A percentile compares a stretch with the other conserved stretches of the same genome.
Conservation (phyloP, 2,113 vertebrate genomes). For the Cepphus grylle region DNA sequence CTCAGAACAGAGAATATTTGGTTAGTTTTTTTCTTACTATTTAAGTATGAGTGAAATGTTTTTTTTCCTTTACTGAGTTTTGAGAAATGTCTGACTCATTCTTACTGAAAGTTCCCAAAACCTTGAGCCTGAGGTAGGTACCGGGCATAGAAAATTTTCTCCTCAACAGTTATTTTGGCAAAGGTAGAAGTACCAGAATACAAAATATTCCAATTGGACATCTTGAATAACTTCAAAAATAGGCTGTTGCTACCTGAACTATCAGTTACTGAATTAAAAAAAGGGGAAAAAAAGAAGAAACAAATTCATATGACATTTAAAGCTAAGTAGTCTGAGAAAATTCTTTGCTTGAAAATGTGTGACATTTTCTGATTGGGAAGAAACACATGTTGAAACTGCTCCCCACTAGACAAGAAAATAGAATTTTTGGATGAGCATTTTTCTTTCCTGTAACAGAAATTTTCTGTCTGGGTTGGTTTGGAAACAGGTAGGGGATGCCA, state of each 20-base stretch:
- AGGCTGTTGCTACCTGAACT: neutral
- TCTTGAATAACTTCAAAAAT: neutral
- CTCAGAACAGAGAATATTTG: neutral
- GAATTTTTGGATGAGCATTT: neutral
- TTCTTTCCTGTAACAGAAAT: neutral
- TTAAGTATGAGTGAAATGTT: neutral
- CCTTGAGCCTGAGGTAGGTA: neutral
- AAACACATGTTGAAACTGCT: neutral
- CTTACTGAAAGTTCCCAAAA: neutral
- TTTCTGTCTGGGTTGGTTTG: neutral
- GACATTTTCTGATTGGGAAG: constrained; percentile 10
- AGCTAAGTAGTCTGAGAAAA: neutral
- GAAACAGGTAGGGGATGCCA: neutral
- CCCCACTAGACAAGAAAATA: neutral
- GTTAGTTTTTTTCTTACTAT: neutral
- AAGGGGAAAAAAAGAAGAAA: neutral
- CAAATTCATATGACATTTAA: neutral
- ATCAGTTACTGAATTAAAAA: neutral
- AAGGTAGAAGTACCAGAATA: neutral
- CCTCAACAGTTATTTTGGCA: neutral
- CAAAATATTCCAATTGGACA: neutral
- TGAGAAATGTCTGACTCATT: neutral
- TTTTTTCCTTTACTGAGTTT: neutral
- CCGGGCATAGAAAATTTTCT: neutral
- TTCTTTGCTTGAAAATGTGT: neutral